Percentiles rank a stretch among this genome's conserved stretches.
These are phyloP conservation scores for Coturnix japonica DNA, from an alignment of 2,113 vertebrate species.

Conservation along the genomic window DNA sequence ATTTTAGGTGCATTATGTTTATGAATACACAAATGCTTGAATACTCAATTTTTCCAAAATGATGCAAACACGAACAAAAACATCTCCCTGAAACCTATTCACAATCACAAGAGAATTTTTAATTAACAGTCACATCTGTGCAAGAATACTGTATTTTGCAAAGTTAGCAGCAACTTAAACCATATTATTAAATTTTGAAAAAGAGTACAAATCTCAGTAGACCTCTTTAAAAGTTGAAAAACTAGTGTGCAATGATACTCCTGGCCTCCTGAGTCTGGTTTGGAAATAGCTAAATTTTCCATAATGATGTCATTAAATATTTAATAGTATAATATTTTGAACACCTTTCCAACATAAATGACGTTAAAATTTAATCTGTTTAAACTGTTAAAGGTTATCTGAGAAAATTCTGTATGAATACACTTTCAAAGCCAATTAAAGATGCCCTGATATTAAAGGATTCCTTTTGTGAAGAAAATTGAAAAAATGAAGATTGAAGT, in stretches of 20 bases:
- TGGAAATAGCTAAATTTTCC: conserved; percentile 66
- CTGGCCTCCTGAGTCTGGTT: conserved; percentile 49
- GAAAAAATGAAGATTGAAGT: conserved; percentile 18
- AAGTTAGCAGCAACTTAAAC: conserved; percentile 73
- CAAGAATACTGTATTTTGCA: conserved; percentile 72
- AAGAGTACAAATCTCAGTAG: conserved; percentile 66
- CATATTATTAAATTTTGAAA: conserved; percentile 75
- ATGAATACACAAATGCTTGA: conserved; percentile 58
- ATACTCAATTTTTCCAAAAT: conserved; percentile 64
- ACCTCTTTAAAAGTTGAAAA: conserved; percentile 66
- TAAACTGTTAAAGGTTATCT: conserved; percentile 69
- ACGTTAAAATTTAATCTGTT: conserved; percentile 77
- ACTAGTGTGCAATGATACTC: conserved; percentile 25
- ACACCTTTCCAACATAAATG: conserved; percentile 71
- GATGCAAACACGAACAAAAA: conserved; percentile 62
- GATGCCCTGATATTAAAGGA: neutral
- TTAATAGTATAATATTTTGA: conserved; percentile 78
- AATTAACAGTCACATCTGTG: conserved; percentile 80
- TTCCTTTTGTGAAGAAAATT: conserved; percentile 41
- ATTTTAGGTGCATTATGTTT: conserved; percentile 49
- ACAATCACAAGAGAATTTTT: conserved; percentile 68
- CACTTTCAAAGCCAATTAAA: conserved; percentile 58
- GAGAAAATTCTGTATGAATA: conserved; percentile 63
- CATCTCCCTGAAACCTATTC: conserved; percentile 68
- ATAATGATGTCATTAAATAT: conserved; percentile 75